These are phyloP conservation scores for Pelobates cultripes DNA, from an alignment of 2,797 vertebrate genomes.

Conservation along the genomic window DNA sequence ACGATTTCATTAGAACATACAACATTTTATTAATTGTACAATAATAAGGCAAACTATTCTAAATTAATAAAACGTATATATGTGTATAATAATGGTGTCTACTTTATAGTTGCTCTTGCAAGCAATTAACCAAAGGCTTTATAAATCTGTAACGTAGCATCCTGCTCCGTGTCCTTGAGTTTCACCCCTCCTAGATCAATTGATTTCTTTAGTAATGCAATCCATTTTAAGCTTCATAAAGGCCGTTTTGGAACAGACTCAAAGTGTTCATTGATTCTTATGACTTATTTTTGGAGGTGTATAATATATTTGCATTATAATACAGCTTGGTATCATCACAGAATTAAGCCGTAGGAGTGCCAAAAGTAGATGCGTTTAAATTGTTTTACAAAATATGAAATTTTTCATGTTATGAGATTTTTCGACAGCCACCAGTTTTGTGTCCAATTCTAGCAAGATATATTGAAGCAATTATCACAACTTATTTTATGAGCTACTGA, in stretches of 20 bases:
- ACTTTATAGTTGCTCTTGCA: neutral
- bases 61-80: neutral
- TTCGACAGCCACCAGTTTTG: no score
- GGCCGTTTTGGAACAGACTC: constrained; percentile 26
- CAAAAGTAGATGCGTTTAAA: neutral
- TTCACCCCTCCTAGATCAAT: constrained; percentile 16
- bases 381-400: neutral
- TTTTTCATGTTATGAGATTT: no score
- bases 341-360: neutral
- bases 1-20: no score
- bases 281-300: neutral
- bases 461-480: no score
- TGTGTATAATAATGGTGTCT: neutral
- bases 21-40: no score
- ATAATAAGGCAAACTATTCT: no score
- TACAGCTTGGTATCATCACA: neutral
- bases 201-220: constrained; percentile 47
- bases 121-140: constrained; percentile 25
- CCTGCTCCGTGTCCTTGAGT: neutral
- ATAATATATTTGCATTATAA: constrained; percentile 11
- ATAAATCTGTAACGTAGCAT: constrained; percentile 4
- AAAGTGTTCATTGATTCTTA: constrained; percentile 26
- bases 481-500: no score
- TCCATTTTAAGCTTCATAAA: constrained; percentile 45
- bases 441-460: no score